Base-by-base conservation (phyloP, 1,140 invertebrate genomes). In the Hyphantria cunea region DNA sequence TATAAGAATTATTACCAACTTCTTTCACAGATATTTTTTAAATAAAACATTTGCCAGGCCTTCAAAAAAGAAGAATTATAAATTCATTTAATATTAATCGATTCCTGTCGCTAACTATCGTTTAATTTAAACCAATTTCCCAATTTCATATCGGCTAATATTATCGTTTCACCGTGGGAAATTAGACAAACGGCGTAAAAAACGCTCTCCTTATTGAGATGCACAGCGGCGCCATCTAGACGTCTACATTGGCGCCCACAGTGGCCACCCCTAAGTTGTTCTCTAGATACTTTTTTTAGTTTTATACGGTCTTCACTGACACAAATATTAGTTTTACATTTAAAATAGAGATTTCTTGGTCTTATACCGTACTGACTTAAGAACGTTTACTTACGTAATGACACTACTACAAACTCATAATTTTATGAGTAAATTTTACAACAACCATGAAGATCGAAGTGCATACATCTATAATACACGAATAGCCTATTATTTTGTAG, bases 221-320 rank as follows among this genome's bases (percentile, higher is more conserved):
- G 69, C 78, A 84, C 70, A 67, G 68, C 73, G 76, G 75, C 82
- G 82, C 85, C 85, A 89, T 89, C 78, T 89, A 89, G 86, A 89
- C 84, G 84, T 89, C 86, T 89, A 89, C 81, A 89, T 84, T 80
- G 84, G 78, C 82, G 69, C 64, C 45, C n/a, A n/a, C 76, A 56
- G 69, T 72, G 66, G 59, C 67, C 72, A 64, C 72, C 72, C 74
- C 70, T 70, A 84, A 84, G 86, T 88, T 86, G 86, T 86, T 89
- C 86, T 84, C 70, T 42, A 54, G 72, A 76, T 61, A 74, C n/a
- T n/a, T 68, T 61, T 17, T 56, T 34, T 49, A 37, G 53, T 39
- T 48, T 44, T 25, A 25, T 3, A 13, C 44, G 44, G 17, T 34
- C 51, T 44, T 0, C 14, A 37, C 14, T 37, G 14, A 39, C 33